These are phyloP conservation scores for Charaxes varanes DNA, from an alignment of 1,140 invertebrate species.

Conservation along the genomic window DNA sequence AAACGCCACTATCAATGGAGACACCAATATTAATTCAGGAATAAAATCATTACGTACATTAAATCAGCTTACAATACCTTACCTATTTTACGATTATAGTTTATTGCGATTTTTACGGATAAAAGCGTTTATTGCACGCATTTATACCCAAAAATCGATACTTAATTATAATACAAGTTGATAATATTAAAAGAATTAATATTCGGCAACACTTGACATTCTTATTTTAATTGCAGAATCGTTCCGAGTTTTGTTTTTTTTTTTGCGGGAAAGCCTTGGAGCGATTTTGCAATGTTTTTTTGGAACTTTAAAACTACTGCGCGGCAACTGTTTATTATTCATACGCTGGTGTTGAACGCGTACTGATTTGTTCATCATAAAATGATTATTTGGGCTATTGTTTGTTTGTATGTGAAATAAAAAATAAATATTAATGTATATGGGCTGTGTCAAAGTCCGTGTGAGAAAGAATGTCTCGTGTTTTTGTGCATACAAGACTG, in stretches of 20 bases:
- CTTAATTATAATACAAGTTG: conserved; percentile 68
- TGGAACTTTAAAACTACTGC: conserved; percentile 58
- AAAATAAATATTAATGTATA: conserved; percentile 51
- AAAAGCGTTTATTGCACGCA: conserved; percentile 19
- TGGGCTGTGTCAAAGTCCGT: conserved; percentile 58
- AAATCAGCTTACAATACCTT: conserved; percentile 70
- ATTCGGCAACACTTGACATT: conserved; percentile 73
- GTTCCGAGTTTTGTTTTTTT: conserved; percentile 11
- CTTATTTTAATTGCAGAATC: conserved; percentile 42
- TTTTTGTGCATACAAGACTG: conserved; percentile 32
- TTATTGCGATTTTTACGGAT: conserved; percentile 28
- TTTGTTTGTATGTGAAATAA: conserved; percentile 43
- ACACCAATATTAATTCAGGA: conserved; percentile 68
- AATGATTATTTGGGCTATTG: conserved; percentile 64
- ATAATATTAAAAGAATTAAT: conserved; percentile 69
- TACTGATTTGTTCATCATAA: conserved; percentile 30
- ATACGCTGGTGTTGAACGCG: conserved; percentile 29
- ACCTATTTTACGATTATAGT: conserved; percentile 69
- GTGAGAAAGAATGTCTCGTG: conserved; percentile 62
- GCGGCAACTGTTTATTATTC: conserved; percentile 47
- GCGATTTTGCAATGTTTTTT: conserved; percentile 32
- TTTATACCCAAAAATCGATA: conserved; percentile 31
- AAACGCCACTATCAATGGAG: conserved; percentile 12
- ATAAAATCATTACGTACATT: conserved; percentile 70
- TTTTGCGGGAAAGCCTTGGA: conserved; percentile 5